Evolutionary conservation across 2,888 invertebrate species (phyloP).

Genomic region (Calameuta filiformis): DNA sequence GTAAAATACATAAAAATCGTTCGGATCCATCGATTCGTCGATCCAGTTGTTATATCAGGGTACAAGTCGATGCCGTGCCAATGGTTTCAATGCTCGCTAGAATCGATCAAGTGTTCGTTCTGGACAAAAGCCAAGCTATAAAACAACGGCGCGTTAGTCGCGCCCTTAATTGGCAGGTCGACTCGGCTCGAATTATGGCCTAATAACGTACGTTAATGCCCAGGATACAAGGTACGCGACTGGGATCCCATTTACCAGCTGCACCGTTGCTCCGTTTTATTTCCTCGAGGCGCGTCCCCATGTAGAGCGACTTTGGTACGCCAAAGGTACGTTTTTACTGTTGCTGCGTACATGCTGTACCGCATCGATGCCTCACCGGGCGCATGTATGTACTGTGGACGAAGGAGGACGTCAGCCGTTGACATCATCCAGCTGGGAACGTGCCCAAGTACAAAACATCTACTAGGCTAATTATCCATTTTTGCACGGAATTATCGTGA

Average conservation of each 20-base stretch:
- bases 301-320: background rate
- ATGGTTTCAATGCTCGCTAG: background rate
- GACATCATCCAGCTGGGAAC: conserved; percentile 53
- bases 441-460: conserved; percentile 57
- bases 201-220: conserved; percentile 24
- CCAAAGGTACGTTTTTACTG: background rate
- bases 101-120: background rate
- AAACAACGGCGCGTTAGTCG: conserved; percentile 39
- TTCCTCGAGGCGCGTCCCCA: background rate
- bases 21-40: background rate
- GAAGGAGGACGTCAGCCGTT: conserved; percentile 14
- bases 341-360: background rate
- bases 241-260: background rate
- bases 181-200: conserved; percentile 33
- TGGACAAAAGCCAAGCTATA: conserved; percentile 37
- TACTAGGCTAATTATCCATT: conserved; percentile 56
- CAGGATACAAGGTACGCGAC: background rate
- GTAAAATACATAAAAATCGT: background rate
- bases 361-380: background rate
- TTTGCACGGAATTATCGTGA: conserved; percentile 61
- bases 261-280: background rate
- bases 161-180: conserved; percentile 32
- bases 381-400: background rate
- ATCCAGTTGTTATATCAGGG: background rate
- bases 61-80: background rate